Percentiles rank a stretch among this genome's conserved stretches.
Evolutionary conservation across 2,888 invertebrate genomes (phyloP).

Genomic region (Epistrophella euchroma): DNA sequence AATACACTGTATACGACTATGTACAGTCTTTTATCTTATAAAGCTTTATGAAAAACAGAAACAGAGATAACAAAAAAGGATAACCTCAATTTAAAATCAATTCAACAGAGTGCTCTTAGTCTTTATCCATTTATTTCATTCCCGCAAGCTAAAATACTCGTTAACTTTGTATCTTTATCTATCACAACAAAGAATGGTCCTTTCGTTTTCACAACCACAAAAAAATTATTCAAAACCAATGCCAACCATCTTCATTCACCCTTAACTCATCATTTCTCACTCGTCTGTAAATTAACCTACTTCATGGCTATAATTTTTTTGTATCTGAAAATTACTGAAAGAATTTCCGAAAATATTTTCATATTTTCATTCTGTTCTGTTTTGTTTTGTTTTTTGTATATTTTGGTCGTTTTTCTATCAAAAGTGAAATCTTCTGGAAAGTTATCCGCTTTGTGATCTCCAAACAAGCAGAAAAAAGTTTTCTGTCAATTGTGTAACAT

Average conservation of each 20-base stretch:
- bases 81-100: slow-evolving; percentile 35
- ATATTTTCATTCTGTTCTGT: neutral
- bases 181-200: slow-evolving; percentile 8
- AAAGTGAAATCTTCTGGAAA: slow-evolving; percentile 41
- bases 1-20: too few relatives aligned
- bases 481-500: slow-evolving; percentile 24
- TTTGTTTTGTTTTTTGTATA: neutral
- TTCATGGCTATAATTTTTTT: slow-evolving; percentile 28
- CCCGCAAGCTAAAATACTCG: slow-evolving; percentile 8
- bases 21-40: too few relatives aligned
- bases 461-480: slow-evolving; percentile 46
- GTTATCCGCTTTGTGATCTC: slow-evolving; percentile 42
- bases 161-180: slow-evolving; percentile 18
- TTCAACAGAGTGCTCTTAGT: slow-evolving; percentile 38
- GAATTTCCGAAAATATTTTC: slow-evolving; percentile 28
- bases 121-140: slow-evolving; percentile 20
- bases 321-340: slow-evolving; percentile 34
- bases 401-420: slow-evolving; percentile 33
- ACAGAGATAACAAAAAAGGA: neutral
- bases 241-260: slow-evolving; percentile 14
- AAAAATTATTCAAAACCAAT: slow-evolving; percentile 17
- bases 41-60: neutral
- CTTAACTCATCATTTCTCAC: slow-evolving; percentile 28
- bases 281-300: slow-evolving; percentile 39
- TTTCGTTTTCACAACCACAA: slow-evolving; percentile 25